A percentile compares a stretch with the other conserved stretches of the same genome.
Evolutionary conservation across 2,113 vertebrate species (phyloP).

Genomic region (Ageneiosus marmoratus): DNA sequence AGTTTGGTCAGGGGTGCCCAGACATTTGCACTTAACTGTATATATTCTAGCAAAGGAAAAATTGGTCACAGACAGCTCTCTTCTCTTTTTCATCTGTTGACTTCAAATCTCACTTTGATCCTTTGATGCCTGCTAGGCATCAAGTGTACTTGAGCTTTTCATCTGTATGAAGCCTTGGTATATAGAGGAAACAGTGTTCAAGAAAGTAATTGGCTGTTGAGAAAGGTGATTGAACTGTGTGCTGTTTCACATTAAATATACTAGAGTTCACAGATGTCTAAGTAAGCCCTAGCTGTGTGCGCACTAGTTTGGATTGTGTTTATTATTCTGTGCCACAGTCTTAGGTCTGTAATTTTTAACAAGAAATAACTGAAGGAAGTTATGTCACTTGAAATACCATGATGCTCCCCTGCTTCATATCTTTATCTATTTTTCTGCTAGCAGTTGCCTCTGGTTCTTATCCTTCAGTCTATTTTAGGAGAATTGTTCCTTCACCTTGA

Average conservation of each 20-base stretch:
- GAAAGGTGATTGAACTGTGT: not conserved
- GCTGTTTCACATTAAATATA: slow-evolving; percentile 1
- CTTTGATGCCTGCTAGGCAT: slow-evolving; percentile 21
- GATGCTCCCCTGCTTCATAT: not conserved
- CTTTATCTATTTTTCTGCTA: not conserved
- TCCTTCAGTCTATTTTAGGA: not conserved
- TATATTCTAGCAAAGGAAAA: slow-evolving; percentile 8
- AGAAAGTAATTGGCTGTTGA: slow-evolving; percentile 23
- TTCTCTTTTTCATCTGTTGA: slow-evolving; percentile 29
- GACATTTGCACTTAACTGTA: not conserved
- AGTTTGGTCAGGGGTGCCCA: not conserved
- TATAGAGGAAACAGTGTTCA: slow-evolving; percentile 15
- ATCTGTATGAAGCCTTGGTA: slow-evolving; percentile 19
- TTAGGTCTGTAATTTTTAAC: not conserved
- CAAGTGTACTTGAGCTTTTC: slow-evolving; percentile 25
- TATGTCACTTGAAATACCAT: not conserved
- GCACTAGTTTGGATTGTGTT: not conserved
- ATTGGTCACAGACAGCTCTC: not conserved
- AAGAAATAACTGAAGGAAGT: not conserved
- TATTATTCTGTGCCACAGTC: not conserved
- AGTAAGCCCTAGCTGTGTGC: not conserved
- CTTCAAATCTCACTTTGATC: slow-evolving; percentile 41
- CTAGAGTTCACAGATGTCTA: not conserved
- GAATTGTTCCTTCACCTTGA: not conserved
- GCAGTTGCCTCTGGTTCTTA: not conserved